Evolutionary conservation across 1,140 invertebrate genomes (phyloP).

Genomic region (Rhagoletis zephyria): DNA sequence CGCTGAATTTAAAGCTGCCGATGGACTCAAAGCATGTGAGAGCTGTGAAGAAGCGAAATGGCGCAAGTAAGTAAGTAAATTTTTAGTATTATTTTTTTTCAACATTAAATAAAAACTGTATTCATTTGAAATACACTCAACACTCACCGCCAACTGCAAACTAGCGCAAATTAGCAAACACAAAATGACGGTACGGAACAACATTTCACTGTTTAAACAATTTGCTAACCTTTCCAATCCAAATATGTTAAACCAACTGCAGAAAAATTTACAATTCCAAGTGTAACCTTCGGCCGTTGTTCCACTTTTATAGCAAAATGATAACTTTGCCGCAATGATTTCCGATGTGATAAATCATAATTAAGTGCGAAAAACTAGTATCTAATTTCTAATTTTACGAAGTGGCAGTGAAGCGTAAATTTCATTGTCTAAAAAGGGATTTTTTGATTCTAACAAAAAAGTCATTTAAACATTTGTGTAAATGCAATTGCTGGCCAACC

Average conservation of each 20-base stretch:
- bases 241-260: background rate
- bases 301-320: background rate
- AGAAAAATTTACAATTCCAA: background rate
- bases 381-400: background rate
- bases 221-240: background rate
- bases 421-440: background rate
- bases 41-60: background rate
- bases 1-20: background rate
- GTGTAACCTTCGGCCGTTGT: background rate
- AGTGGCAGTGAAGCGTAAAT: background rate
- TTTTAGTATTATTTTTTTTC: too few relatives aligned
- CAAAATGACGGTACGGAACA: background rate
- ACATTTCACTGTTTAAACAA: background rate
- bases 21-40: background rate
- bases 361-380: constrained; percentile 28
- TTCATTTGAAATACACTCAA: background rate
- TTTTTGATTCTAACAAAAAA: background rate
- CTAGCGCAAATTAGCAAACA: background rate
- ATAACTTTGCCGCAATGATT: background rate
- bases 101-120: too few relatives aligned
- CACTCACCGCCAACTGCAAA: background rate
- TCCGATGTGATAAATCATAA: background rate
- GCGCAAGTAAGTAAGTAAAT: background rate
- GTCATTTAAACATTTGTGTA: too few relatives aligned
- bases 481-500: too few relatives aligned